phyloP scores from a whole-genome alignment of 2,113 vertebrate species.

The Psephotus haematonotus region DNA sequence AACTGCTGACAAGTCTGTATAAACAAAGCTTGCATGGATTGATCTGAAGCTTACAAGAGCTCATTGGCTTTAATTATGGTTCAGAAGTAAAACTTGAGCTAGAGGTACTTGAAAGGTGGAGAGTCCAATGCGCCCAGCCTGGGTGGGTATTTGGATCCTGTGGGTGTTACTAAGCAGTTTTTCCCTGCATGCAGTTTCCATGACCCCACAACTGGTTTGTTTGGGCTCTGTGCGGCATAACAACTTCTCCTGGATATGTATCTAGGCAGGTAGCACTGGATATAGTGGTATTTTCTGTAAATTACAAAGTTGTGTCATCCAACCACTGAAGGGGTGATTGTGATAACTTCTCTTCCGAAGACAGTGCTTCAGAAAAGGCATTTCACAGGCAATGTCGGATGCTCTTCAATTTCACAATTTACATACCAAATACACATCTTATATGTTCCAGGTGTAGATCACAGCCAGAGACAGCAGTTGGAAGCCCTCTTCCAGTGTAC shows the following conservation, averaged over 20 bases:
- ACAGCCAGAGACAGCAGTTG: background rate
- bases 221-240: background rate
- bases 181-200: background rate
- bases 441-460: background rate
- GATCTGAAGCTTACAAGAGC: background rate
- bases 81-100: background rate
- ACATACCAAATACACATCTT: background rate
- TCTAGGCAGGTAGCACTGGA: background rate
- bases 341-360: background rate
- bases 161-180: background rate
- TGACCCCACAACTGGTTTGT: background rate
- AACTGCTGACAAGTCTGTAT: constrained; percentile 17
- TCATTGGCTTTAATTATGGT: background rate
- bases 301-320: background rate
- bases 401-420: background rate
- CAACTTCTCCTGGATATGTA: background rate
- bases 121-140: background rate
- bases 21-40: background rate
- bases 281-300: background rate
- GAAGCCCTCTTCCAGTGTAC: background rate
- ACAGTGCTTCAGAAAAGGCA: background rate
- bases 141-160: background rate
- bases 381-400: background rate
- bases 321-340: too few species aligned
- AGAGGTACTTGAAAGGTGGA: background rate